A percentile compares a stretch with the other conserved stretches of the same genome.
These are phyloP conservation scores for Paramormyrops hopkinsi DNA, from an alignment of 2,797 vertebrate species.

Conservation along the genomic window DNA sequence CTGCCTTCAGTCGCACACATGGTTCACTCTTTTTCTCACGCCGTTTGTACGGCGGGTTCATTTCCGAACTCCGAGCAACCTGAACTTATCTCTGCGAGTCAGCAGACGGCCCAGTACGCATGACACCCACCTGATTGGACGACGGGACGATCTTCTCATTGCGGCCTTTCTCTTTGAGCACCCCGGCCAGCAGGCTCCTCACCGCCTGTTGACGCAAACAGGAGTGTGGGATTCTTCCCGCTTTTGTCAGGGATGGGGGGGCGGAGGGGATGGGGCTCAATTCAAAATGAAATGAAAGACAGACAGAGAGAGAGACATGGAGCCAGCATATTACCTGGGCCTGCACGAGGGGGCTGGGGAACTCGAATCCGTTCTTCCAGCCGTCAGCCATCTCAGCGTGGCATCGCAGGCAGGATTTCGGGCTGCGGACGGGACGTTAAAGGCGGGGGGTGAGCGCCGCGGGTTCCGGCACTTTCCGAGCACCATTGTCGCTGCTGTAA, in stretches of 20 bases:
- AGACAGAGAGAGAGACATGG: not conserved
- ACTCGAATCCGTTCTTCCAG: slow-evolving; percentile 79
- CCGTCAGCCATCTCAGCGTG: slow-evolving; percentile 66
- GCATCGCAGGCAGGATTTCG: slow-evolving; percentile 31
- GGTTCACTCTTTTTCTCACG: not conserved
- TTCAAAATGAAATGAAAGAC: not conserved
- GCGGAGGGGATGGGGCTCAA: not conserved
- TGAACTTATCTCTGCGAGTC: not conserved
- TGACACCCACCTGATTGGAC: slow-evolving; percentile 65
- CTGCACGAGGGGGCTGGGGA: slow-evolving; percentile 79
- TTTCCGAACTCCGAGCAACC: not conserved
- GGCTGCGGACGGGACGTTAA: not conserved
- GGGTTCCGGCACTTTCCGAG: not conserved
- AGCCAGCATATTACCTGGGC: slow-evolving; percentile 69
- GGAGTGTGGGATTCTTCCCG: not conserved
- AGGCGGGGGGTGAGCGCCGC: not conserved
- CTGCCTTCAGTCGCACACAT: not conserved
- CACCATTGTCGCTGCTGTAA: not conserved
- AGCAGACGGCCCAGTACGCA: not conserved
- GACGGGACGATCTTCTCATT: slow-evolving; percentile 66
- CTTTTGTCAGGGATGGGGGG: not conserved
- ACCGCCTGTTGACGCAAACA: slow-evolving; percentile 64
- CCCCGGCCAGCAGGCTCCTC: slow-evolving; percentile 72
- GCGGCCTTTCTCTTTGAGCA: slow-evolving; percentile 77
- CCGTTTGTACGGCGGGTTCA: not conserved